Conservation (phyloP, 2,113 vertebrate genomes). For the Sardina pilchardus region DNA sequence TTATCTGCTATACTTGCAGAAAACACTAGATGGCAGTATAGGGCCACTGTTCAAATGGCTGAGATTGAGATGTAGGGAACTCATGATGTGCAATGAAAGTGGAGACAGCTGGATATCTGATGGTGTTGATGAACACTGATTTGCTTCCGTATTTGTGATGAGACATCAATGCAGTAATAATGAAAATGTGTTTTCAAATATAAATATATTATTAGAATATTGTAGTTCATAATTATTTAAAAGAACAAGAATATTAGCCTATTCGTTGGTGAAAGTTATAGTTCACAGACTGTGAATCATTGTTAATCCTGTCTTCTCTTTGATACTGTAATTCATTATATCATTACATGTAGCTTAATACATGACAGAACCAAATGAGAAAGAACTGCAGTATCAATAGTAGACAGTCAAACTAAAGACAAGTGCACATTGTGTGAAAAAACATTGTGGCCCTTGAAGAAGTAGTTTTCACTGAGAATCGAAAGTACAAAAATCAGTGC, state of each 20-base stretch:
- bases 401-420: not conserved
- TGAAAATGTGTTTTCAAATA: not conserved
- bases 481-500: not conserved
- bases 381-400: not conserved
- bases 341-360: not conserved
- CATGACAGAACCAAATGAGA: not conserved
- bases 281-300: not conserved
- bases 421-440: not conserved
- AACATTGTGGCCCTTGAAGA: not conserved
- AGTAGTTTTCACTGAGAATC: not conserved
- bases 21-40: conserved; percentile 39
- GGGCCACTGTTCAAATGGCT: not conserved
- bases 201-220: not conserved
- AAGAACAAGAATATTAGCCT: not conserved
- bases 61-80: not conserved
- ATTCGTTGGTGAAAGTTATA: not conserved
- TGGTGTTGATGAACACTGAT: conserved; percentile 3
- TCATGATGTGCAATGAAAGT: not conserved
- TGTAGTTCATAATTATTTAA: not conserved
- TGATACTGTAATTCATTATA: no score
- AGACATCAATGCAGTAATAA: not conserved
- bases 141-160: not conserved
- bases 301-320: not conserved
- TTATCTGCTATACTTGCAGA: not conserved
- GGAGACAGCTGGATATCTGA: not conserved